These are phyloP conservation scores for Troilus luridus DNA, from an alignment of 2,888 invertebrate genomes.

Conservation along the genomic window DNA sequence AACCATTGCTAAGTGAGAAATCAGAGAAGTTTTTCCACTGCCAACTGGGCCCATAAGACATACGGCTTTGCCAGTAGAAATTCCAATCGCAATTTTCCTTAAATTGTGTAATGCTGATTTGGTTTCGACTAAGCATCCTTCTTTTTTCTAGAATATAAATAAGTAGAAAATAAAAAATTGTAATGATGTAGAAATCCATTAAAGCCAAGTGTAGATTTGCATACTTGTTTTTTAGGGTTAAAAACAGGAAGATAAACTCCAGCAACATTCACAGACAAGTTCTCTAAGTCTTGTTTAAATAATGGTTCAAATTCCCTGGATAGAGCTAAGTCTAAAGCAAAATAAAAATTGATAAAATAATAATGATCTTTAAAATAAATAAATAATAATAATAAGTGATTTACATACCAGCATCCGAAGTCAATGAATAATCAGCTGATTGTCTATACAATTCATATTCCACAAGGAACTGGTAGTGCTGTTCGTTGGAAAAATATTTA, in stretches of 20 bases:
- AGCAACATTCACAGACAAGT: slow-evolving; percentile 52
- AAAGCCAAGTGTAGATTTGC: neutral
- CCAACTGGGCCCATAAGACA: slow-evolving; percentile 92
- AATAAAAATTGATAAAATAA: neutral
- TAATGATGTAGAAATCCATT: neutral
- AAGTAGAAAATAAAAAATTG: neutral
- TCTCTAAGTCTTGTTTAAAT: slow-evolving; percentile 15
- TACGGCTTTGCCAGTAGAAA: slow-evolving; percentile 82
- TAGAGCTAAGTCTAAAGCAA: slow-evolving; percentile 18
- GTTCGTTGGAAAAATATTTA: slow-evolving; percentile 52
- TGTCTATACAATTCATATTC: slow-evolving; percentile 40
- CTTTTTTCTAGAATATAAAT: slow-evolving; percentile 36
- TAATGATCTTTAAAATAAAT: neutral
- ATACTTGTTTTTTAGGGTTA: slow-evolving; percentile 58
- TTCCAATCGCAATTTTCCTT: slow-evolving; percentile 76
- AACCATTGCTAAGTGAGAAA: slow-evolving; percentile 87
- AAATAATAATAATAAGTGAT: neutral
- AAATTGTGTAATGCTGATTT: slow-evolving; percentile 65
- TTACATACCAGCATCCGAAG: neutral
- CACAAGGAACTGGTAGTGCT: slow-evolving; percentile 39
- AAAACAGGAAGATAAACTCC: slow-evolving; percentile 51
- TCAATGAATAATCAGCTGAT: neutral
- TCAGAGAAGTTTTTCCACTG: slow-evolving; percentile 92
- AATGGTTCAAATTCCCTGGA: slow-evolving; percentile 50
- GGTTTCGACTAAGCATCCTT: slow-evolving; percentile 63